Percentiles rank a stretch among this genome's conserved stretches.
Evolutionary conservation across 2,888 invertebrate genomes (phyloP).

Genomic region (Dryadula phaetusa): DNA sequence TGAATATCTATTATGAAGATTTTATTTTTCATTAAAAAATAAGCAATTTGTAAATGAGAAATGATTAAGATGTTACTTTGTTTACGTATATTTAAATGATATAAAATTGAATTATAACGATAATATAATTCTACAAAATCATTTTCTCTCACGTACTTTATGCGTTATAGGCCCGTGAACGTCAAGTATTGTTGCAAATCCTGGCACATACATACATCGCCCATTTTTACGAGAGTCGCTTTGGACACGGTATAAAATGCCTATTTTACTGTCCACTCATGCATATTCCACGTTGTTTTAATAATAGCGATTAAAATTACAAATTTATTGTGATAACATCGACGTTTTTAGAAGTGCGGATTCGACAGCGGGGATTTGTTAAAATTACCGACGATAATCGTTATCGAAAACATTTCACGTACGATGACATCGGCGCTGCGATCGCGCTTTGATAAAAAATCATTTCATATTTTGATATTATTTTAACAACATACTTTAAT

Average conservation of each 20-base stretch:
- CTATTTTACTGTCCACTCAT: conserved; percentile 70
- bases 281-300: conserved; percentile 74
- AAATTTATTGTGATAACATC: conserved; percentile 71
- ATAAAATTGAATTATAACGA: conserved; percentile 13
- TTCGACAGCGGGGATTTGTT: conserved; percentile 55
- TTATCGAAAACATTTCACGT: conserved; percentile 59
- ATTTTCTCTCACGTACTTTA: conserved; percentile 28
- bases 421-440: conserved; percentile 55
- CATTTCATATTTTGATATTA: conserved; percentile 43
- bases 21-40: background rate
- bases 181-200: conserved; percentile 69
- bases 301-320: conserved; percentile 78
- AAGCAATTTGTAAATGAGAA: background rate
- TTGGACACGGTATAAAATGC: conserved; percentile 67
- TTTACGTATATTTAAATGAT: background rate
- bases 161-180: conserved; percentile 58
- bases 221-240: conserved; percentile 71
- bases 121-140: conserved; percentile 17
- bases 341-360: conserved; percentile 68
- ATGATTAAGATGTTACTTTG: background rate
- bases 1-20: conserved; percentile 5
- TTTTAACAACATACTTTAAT: conserved; percentile 45
- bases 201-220: conserved; percentile 59
- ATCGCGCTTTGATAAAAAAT: conserved; percentile 47
- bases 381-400: conserved; percentile 56